Evolutionary conservation across 2,888 invertebrate genomes (phyloP), one percentile per base, ranked within the genome.

Genomic region (Ophioninae sp.): DNA sequence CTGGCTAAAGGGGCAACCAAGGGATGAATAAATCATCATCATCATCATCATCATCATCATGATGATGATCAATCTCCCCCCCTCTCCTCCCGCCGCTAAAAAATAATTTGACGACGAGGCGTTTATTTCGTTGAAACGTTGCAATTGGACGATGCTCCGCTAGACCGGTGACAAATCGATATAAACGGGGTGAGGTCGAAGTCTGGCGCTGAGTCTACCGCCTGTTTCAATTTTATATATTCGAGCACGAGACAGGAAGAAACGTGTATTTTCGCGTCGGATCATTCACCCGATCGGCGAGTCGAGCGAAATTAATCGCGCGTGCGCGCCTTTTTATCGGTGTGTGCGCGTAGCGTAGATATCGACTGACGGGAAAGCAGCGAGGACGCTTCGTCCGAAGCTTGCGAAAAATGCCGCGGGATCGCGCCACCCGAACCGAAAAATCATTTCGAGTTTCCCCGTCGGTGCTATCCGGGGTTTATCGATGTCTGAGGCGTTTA

Each of bases 351-450:
- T 50, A 20, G 37, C 62, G 75, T 65, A 44, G 39, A 20, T 84
- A 84, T 84, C 83, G 83, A 84, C 83, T 70, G 81, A 75, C 41
- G 83, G 80, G 62, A 69, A 65, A 23, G 23, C 17, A 50, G 41
- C 39, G n/a, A 56, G 59, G 59, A n/a, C 61, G 30, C 21, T 44
- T 44, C 20, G 7, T 57, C n/a, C 23, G 7, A 20, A 67, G 81
- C 81, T 79, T 84, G 78, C 56, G 10, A 17, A 44, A 41, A 67
- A 39, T 61, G 67, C 78, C 81, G 70, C 59, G 70, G 81, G 83
- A 62, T 79, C n/a, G 83, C 83, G 83, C 83, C 65, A 69, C 74
- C 8, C 10, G 65, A 17, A 73, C 10, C 23, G 20, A 10, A n/a
- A 39, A 44, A n/a, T 30, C 7, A 8, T 8, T 70, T 61, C 44